phyloP scores from a whole-genome alignment of 2,113 vertebrate genomes.

The Turnix velox region DNA sequence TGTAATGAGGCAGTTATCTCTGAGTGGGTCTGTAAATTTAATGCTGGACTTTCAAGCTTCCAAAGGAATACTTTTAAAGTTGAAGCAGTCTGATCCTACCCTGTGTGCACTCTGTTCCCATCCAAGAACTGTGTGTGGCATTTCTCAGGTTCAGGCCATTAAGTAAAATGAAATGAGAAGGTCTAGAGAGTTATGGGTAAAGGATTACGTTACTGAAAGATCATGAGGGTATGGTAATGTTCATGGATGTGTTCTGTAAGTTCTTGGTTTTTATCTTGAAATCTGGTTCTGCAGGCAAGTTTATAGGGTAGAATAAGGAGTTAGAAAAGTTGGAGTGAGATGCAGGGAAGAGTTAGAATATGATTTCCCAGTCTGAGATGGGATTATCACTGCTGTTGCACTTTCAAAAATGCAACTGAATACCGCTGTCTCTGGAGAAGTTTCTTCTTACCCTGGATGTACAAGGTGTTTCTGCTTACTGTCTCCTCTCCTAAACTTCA shows the following conservation, averaged over 20 bases:
- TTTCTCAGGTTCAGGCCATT: background rate
- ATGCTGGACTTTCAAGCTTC: background rate
- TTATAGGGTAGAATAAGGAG: background rate
- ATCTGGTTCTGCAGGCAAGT: background rate
- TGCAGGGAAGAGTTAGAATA: background rate
- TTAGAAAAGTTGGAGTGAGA: background rate
- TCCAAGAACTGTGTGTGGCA: background rate
- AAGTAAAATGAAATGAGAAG: background rate
- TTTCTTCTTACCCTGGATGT: background rate
- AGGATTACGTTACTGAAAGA: background rate
- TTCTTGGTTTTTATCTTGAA: background rate
- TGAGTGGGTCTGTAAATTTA: background rate
- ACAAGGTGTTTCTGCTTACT: background rate
- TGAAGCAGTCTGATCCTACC: background rate
- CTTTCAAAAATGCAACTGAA: background rate
- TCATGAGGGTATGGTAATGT: background rate
- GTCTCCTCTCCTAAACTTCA: background rate
- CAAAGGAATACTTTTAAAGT: background rate
- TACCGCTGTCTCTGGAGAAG: background rate
- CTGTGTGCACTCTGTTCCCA: background rate
- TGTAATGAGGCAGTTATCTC: accelerated
- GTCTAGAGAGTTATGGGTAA: background rate
- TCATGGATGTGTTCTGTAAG: background rate
- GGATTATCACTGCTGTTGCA: background rate
- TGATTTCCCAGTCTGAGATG: background rate